Conservation (phyloP, 2,888 invertebrate species). For the Tipula vernalis region DNA sequence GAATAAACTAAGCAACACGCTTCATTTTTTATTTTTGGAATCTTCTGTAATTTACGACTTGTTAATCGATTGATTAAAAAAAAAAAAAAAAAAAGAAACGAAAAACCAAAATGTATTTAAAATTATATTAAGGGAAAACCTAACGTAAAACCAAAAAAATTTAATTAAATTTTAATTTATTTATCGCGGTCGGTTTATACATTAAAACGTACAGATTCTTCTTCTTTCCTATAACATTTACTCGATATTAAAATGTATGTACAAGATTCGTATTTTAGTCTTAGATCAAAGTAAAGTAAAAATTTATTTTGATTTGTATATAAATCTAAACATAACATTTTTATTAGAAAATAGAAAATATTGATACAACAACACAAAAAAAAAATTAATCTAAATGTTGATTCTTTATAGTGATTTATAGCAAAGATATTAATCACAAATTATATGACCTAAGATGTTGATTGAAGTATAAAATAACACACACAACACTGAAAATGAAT, state of each 20-base stretch:
- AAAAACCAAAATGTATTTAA: background rate
- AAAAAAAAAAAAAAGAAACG: no score
- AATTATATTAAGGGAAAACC: background rate
- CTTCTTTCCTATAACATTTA: background rate
- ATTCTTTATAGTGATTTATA: slow-evolving; percentile 10
- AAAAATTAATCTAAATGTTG: slow-evolving; percentile 7
- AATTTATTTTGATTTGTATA: background rate
- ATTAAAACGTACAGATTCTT: background rate
- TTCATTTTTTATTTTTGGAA: no score
- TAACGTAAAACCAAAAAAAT: background rate
- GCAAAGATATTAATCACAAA: slow-evolving; percentile 10
- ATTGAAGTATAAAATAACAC: slow-evolving; percentile 24
- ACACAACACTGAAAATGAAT: slow-evolving; percentile 15
- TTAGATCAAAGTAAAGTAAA: background rate
- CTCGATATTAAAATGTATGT: background rate
- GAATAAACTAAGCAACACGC: no score
- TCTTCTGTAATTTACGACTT: background rate
- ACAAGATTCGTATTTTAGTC: background rate
- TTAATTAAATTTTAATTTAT: background rate
- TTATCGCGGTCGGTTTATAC: background rate
- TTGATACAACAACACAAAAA: background rate
- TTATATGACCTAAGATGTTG: slow-evolving; percentile 17
- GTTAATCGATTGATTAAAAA: background rate
- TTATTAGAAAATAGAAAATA: slow-evolving; percentile 5
- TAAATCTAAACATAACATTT: background rate